Conservation (phyloP, 2,888 invertebrate species). For the Phoenoteleia sp. region DNA sequence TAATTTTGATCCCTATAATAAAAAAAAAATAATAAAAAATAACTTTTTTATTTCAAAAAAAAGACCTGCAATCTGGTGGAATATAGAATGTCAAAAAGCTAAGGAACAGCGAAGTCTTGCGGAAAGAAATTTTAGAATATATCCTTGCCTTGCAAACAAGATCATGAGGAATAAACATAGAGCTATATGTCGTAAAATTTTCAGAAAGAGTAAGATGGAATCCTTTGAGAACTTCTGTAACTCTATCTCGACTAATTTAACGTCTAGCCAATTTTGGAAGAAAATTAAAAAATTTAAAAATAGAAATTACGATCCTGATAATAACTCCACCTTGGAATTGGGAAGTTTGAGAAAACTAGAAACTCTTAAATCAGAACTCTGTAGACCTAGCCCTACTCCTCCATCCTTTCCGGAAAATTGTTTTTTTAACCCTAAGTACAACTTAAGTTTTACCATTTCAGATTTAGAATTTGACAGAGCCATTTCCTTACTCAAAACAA, state of each 20-base stretch:
- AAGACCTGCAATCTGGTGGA: too few species aligned
- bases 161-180: not conserved
- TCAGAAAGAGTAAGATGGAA: not conserved
- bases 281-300: conserved; percentile 54
- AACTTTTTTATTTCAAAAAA: not conserved
- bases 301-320: not conserved
- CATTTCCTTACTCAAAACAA: not conserved
- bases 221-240: conserved; percentile 27
- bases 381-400: not conserved
- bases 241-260: not conserved
- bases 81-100: not conserved
- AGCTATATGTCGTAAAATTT: not conserved
- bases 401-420: not conserved
- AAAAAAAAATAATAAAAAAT: too few species aligned
- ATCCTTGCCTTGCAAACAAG: not conserved
- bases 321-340: not conserved
- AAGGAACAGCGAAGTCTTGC: not conserved
- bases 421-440: not conserved
- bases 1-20: too few species aligned
- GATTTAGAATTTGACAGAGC: not conserved
- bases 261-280: conserved; percentile 26
- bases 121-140: not conserved
- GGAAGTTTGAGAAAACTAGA: not conserved
- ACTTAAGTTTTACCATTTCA: not conserved
- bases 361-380: not conserved